Evolutionary conservation across 2,888 invertebrate species (phyloP).

Genomic region (Synergus umbraculus): DNA sequence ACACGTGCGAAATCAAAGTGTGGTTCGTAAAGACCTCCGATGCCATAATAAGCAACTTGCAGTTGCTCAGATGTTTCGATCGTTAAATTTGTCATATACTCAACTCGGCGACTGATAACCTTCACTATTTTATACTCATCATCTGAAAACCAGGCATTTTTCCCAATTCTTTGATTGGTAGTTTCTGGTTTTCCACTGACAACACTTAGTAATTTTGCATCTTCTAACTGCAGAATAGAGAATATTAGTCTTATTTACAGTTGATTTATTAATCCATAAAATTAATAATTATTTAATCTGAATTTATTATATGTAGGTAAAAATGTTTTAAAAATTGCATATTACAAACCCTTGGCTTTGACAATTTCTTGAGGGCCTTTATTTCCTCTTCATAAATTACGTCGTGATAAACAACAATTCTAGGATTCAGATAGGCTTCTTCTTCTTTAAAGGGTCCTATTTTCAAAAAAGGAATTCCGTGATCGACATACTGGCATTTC

Average conservation of each 20-base stretch:
- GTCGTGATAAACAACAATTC: conserved; percentile 11
- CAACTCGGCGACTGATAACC: not conserved
- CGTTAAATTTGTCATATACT: not conserved
- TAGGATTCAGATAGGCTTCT: conserved; percentile 4
- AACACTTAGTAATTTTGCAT: too few species aligned
- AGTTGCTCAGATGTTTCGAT: not conserved
- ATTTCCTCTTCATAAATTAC: conserved; percentile 1
- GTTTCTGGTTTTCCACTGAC: too few species aligned
- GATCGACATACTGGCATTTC: too few species aligned
- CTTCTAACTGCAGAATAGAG: too few species aligned
- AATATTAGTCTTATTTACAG: too few species aligned
- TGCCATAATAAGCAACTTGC: not conserved
- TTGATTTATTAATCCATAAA: too few species aligned
- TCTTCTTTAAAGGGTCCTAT: conserved; percentile 2
- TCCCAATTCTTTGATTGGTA: not conserved
- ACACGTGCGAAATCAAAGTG: conserved; percentile 1
- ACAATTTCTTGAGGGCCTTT: not conserved
- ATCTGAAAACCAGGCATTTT: not conserved
- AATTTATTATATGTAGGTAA: not conserved
- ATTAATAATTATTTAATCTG: too few species aligned
- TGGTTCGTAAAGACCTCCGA: not conserved
- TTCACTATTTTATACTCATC: not conserved
- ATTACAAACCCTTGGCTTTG: not conserved
- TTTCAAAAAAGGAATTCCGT: not conserved
- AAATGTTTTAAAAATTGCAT: not conserved